Evolutionary conservation across 23 tunicate genomes (phyloP), one percentile per base, ranked within the genome.

Genomic region (Diplosoma virens): DNA sequence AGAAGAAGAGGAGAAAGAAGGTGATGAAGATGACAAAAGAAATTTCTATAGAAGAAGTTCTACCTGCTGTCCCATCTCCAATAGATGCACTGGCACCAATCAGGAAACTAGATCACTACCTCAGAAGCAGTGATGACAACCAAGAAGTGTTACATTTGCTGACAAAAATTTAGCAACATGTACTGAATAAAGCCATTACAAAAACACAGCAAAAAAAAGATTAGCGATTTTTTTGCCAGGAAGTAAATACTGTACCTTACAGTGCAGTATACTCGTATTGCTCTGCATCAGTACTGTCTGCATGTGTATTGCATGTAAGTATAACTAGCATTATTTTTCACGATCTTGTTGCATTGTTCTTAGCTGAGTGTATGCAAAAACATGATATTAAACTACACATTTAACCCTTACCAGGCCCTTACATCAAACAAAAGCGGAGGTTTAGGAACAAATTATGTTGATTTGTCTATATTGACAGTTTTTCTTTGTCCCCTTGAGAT

Each of bases 11-110:
- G 65, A 58, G n/a, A 22, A 58, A 6, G 21, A 58, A n/a, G 21
- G n/a, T 9, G 65, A 41, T 41, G 50, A 41, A 7, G 50, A 41
- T 41, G 9, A 14, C 9, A 7, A 14, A 58, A 58, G 65, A 58
- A 11, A 58, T 58, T 9, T 58, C 65, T 58, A 22, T 58, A 4
- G 36, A 64, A 64, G 71, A 64, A 34, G 71, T 64, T 29, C 71
- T 7, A 64, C 71, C 35, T 25, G 71, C 35, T 64, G 71, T 64
- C 35, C 71, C 20, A 64, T 64, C 71, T 25, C 71, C 71, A 64
- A 64, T 14, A 58, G 65, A 14, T 11, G 65, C 65, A 22, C 16
- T n/a, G 65, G 21, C 65, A 58, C 16, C 52, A 46, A 46, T 46
- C 52, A 46, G 16, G 52, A 46, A 58, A 14, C 26, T 58, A 58